Conservation (phyloP, 1,140 invertebrate species). For the Stegodyphus mimosarum region DNA sequence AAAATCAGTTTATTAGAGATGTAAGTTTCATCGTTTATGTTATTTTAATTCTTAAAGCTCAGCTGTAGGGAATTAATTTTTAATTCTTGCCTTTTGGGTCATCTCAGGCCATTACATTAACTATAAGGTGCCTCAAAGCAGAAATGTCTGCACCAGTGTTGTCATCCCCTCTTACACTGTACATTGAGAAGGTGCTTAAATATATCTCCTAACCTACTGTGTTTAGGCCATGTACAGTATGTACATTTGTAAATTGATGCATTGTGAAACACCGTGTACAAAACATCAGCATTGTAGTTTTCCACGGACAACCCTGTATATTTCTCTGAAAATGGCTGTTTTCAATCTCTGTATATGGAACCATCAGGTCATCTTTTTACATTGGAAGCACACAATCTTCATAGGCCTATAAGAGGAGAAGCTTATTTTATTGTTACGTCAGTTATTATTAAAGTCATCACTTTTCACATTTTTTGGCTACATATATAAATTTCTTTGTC, state of each 20-base stretch:
- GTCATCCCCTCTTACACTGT: constrained; percentile 55
- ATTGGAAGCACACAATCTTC: constrained; percentile 35
- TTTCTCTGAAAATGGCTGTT: constrained; percentile 26
- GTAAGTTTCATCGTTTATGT: neutral
- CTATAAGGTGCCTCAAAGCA: constrained; percentile 52
- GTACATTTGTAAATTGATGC: constrained; percentile 62
- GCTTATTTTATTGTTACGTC: neutral
- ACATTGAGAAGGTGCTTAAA: constrained; percentile 57
- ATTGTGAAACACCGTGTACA: constrained; percentile 50
- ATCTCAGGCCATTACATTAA: constrained; percentile 25
- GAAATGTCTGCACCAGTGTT: constrained; percentile 30
- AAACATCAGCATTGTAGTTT: constrained; percentile 56
- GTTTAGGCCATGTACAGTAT: constrained; percentile 58
- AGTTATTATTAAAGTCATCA: too few species aligned
- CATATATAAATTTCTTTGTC: neutral
- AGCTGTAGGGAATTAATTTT: neutral
- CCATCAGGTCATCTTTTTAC: constrained; percentile 48
- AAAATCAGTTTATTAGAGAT: too few species aligned
- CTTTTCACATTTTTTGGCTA: neutral
- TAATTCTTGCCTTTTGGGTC: constrained; percentile 34
- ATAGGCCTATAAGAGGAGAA: constrained; percentile 37
- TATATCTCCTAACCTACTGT: constrained; percentile 30
- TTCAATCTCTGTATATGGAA: neutral
- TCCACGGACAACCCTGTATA: constrained; percentile 46
- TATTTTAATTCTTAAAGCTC: neutral